Conservation (phyloP, 2,113 vertebrate species). For the Pristiophorus japonicus region DNA sequence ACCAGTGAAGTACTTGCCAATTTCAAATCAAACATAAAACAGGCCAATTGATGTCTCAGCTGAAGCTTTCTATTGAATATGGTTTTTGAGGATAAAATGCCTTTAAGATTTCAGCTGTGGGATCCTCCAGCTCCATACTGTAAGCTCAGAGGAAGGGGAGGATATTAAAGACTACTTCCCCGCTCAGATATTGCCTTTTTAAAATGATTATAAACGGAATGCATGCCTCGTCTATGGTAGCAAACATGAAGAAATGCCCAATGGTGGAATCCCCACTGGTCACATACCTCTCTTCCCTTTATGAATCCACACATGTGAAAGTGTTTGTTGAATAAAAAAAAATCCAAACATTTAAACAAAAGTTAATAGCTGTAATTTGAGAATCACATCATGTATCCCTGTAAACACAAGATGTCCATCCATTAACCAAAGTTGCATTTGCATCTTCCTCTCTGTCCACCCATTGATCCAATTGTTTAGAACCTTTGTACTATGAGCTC, state of each 20-base stretch:
- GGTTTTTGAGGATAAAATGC: background rate
- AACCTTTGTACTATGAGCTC: background rate
- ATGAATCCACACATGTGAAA: conserved; percentile 57
- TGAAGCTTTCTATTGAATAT: background rate
- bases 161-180: background rate
- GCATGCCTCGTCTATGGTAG: background rate
- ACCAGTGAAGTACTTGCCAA: background rate
- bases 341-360: conserved; percentile 32
- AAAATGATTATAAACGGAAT: background rate
- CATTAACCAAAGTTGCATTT: background rate
- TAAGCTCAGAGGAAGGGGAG: background rate
- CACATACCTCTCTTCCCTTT: conserved; percentile 75
- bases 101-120: background rate
- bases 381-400: background rate
- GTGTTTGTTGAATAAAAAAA: conserved; percentile 51
- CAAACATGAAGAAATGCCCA: background rate
- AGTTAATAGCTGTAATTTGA: background rate
- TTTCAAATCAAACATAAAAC: background rate
- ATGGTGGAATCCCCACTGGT: conserved; percentile 38
- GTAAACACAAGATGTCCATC: background rate
- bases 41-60: background rate
- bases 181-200: background rate
- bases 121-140: background rate
- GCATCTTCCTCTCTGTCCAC: background rate
- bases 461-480: background rate